Percentiles rank a stretch among this genome's conserved stretches.
Conservation (phyloP, 2,113 vertebrate genomes). For the Lepus europaeus region DNA sequence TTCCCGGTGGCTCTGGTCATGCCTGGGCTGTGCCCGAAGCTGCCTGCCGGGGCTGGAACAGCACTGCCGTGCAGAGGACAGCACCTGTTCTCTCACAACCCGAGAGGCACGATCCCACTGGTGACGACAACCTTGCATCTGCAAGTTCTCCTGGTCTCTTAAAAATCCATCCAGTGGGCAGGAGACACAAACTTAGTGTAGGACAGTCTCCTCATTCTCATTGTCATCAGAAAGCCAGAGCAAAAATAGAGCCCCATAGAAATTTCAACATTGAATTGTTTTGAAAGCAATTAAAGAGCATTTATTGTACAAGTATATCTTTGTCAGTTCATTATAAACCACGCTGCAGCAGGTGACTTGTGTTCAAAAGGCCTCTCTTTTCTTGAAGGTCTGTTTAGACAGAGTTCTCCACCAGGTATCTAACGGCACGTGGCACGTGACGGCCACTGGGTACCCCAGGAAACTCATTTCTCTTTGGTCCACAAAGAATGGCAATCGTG, state of each 20-base stretch:
- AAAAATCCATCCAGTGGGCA: background rate
- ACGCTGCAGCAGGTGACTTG: background rate
- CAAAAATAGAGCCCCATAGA: slow-evolving; percentile 44
- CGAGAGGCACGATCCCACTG: no score
- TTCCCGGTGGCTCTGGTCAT: no score
- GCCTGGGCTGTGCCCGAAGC: no score
- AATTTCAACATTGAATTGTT: slow-evolving; percentile 50
- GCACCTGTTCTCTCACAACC: background rate
- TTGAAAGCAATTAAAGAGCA: background rate
- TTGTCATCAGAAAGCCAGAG: background rate
- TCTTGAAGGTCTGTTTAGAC: background rate
- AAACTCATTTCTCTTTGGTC: background rate
- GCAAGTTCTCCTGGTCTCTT: background rate
- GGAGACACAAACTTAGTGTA: background rate
- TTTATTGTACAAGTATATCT: background rate
- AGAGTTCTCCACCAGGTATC: background rate
- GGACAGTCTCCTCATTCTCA: background rate
- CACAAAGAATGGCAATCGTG: background rate
- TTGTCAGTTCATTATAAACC: background rate
- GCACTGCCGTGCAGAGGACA: background rate
- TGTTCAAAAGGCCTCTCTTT: background rate
- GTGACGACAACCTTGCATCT: no score
- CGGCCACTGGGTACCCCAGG: background rate
- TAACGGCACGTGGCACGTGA: background rate
- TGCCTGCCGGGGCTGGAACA: no score